Evolutionary conservation across 2,113 vertebrate genomes (phyloP).

Genomic region (Tor tambroides): DNA sequence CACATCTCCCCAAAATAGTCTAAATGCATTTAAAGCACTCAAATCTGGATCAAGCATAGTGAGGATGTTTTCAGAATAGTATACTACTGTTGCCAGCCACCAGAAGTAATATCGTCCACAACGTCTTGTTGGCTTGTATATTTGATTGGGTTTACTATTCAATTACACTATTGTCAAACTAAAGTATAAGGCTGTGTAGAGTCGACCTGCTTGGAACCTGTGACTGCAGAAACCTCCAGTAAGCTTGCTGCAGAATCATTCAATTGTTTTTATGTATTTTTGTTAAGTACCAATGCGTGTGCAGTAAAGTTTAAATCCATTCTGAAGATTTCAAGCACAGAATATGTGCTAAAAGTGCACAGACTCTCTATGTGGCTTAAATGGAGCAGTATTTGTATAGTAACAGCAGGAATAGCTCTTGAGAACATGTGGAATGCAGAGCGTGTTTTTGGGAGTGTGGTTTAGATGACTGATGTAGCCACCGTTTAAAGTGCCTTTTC

Average conservation of each 20-base stretch:
- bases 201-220: too few relatives aligned
- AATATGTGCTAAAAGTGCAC: background rate
- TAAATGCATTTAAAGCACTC: too few relatives aligned
- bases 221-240: too few relatives aligned
- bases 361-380: background rate
- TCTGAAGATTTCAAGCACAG: background rate
- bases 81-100: too few relatives aligned
- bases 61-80: too few relatives aligned
- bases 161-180: too few relatives aligned
- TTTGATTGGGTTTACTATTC: too few relatives aligned
- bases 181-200: too few relatives aligned
- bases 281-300: background rate
- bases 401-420: background rate
- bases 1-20: too few relatives aligned
- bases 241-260: background rate
- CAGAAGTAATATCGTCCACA: too few relatives aligned
- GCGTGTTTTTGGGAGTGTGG: constrained; percentile 15
- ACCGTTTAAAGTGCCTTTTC: constrained; percentile 16
- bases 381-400: constrained; percentile 15
- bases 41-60: too few relatives aligned
- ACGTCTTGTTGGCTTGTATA: too few relatives aligned
- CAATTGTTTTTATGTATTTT: background rate
- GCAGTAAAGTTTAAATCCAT: background rate
- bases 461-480: constrained; percentile 13
- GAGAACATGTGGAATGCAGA: constrained; percentile 25